Evolutionary conservation across 2,888 invertebrate genomes (phyloP).

Genomic region (Rotaria sp.): DNA sequence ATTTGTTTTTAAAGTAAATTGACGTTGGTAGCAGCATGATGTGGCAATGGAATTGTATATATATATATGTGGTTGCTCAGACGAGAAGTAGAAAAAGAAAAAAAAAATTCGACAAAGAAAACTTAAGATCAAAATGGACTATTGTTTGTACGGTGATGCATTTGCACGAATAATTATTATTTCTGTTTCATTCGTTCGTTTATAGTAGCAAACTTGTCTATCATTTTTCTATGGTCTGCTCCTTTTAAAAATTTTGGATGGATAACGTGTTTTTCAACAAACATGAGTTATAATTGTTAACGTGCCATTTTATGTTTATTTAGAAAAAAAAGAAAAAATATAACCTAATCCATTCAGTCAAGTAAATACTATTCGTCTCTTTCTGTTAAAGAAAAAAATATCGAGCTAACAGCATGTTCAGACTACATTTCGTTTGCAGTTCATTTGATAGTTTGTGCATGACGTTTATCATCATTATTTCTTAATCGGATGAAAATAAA

Average conservation of each 20-base stretch:
- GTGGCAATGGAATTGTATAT: not conserved
- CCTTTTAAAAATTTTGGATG: not conserved
- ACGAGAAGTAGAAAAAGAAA: not conserved
- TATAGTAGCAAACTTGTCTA: not conserved
- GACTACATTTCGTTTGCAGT: not conserved
- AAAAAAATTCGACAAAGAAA: not conserved
- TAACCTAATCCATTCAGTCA: not conserved
- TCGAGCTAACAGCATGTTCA: not conserved
- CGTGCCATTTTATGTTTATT: not conserved
- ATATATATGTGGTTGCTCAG: not conserved
- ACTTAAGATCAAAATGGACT: not conserved
- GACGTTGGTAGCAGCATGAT: not conserved
- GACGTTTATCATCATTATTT: not conserved
- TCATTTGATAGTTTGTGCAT: not conserved
- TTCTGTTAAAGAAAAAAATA: not conserved
- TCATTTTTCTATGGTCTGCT: not conserved
- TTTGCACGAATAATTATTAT: not conserved
- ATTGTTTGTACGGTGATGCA: not conserved
- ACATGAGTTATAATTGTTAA: not conserved
- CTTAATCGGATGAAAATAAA: not conserved
- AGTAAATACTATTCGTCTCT: not conserved
- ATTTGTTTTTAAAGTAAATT: constrained; percentile 19
- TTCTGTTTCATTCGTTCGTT: not conserved
- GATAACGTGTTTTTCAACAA: not conserved
- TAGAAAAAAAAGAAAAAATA: not conserved